A percentile compares a stretch with the other conserved stretches of the same genome.
Evolutionary conservation across 2,888 invertebrate genomes (phyloP).

Genomic region (Trisateles emortualis): DNA sequence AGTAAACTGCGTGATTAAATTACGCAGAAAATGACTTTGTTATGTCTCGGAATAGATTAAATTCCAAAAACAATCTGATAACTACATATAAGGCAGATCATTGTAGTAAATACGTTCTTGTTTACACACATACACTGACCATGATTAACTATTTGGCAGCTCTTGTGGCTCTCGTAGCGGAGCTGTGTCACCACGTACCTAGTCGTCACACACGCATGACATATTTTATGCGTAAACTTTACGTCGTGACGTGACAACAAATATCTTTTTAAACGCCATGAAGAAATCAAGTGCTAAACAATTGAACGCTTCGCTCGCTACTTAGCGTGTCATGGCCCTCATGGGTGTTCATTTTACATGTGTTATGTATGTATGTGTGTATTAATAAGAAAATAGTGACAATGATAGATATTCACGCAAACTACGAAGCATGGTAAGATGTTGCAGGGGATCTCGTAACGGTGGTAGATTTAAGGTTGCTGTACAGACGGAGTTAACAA

Average conservation of each 20-base stretch:
- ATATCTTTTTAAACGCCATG: conserved; percentile 19
- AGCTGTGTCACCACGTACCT: conserved; percentile 19
- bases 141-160: conserved; percentile 46
- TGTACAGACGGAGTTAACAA: no score
- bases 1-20: conserved; percentile 54
- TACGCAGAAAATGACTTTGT: conserved; percentile 25
- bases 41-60: background rate
- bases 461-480: no score
- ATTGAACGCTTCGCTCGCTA: conserved; percentile 14
- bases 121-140: conserved; percentile 35
- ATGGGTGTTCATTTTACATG: background rate
- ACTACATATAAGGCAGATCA: background rate
- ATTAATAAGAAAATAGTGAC: no score
- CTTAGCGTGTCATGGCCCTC: conserved; percentile 2
- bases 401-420: no score
- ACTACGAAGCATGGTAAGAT: no score
- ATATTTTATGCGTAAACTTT: conserved; percentile 27
- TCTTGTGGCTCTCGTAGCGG: conserved; percentile 23
- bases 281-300: conserved; percentile 20
- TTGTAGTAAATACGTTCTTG: background rate
- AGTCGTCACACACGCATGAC: conserved; percentile 32
- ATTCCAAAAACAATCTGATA: background rate
- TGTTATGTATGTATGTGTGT: no score
- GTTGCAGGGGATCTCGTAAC: no score
- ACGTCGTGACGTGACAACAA: conserved; percentile 21